Evolutionary conservation across 37 sponge, comb jelly and placozoan species (phyloP).

Genomic region (Cliona cf. orientalis): DNA sequence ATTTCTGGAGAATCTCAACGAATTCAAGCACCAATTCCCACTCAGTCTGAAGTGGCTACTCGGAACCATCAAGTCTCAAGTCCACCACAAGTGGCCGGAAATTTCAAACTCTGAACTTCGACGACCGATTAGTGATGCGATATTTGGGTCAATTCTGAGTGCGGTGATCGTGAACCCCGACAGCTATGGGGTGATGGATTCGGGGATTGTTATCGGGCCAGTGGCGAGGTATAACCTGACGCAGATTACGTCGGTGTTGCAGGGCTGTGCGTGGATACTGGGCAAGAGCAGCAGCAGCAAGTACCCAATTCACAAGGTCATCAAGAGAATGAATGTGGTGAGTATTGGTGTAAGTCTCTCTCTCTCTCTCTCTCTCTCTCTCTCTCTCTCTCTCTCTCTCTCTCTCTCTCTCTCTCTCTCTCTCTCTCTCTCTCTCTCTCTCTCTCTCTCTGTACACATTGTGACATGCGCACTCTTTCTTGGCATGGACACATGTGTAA

Average conservation of each 20-base stretch:
- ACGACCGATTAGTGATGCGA: slow-evolving; percentile 34
- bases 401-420: background rate
- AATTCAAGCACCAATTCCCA: slow-evolving; percentile 14
- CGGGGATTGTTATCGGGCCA: slow-evolving; percentile 2
- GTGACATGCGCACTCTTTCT: too few relatives aligned
- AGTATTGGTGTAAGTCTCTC: background rate
- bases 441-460: background rate
- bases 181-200: slow-evolving; percentile 48
- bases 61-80: slow-evolving; percentile 16
- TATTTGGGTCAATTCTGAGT: slow-evolving; percentile 56
- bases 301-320: slow-evolving; percentile 51
- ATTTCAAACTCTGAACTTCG: slow-evolving; percentile 29
- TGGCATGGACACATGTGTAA: too few relatives aligned
- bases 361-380: background rate
- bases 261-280: slow-evolving; percentile 63
- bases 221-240: slow-evolving; percentile 58
- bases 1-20: slow-evolving; percentile 18
- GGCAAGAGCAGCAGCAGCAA: slow-evolving; percentile 7
- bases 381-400: background rate
- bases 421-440: background rate
- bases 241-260: slow-evolving; percentile 43
- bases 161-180: slow-evolving; percentile 75
- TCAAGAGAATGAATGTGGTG: slow-evolving; percentile 48
- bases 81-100: slow-evolving; percentile 45
- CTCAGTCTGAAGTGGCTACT: slow-evolving; percentile 57